phyloP scores from a whole-genome alignment of 2,888 invertebrate genomes.

The Cactoblastis cactorum region DNA sequence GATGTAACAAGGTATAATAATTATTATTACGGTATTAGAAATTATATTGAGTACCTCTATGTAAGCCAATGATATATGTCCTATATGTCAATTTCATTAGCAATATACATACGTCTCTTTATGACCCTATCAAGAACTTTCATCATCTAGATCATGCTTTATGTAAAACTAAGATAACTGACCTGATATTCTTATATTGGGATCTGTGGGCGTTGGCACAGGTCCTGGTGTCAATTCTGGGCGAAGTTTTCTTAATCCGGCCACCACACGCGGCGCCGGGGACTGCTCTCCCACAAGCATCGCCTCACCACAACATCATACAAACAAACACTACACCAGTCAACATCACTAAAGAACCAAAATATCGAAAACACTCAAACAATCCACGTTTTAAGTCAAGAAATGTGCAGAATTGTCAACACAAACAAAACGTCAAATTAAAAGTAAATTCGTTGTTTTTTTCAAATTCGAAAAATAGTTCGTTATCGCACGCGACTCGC shows the following conservation, averaged over 20 bases:
- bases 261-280: slow-evolving; percentile 76
- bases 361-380: slow-evolving; percentile 23
- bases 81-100: too few species aligned
- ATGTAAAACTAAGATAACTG: not conserved
- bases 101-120: too few species aligned
- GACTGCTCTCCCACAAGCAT: slow-evolving; percentile 75
- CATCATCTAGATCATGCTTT: too few species aligned
- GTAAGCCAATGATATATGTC: too few species aligned
- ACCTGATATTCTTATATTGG: slow-evolving; percentile 73
- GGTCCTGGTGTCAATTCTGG: slow-evolving; percentile 72
- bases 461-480: slow-evolving; percentile 62
- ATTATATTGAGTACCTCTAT: too few species aligned
- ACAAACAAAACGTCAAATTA: slow-evolving; percentile 26
- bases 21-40: too few species aligned
- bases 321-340: slow-evolving; percentile 51
- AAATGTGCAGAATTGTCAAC: slow-evolving; percentile 27
- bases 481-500: slow-evolving; percentile 58
- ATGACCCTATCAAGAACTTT: too few species aligned
- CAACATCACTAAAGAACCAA: slow-evolving; percentile 35
- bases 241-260: slow-evolving; percentile 70
- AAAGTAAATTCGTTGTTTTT: slow-evolving; percentile 57
- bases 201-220: slow-evolving; percentile 62
- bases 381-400: slow-evolving; percentile 19
- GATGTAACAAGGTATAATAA: too few species aligned
- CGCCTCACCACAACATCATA: slow-evolving; percentile 63